A percentile compares a stretch with the other conserved stretches of the same genome.
Conservation (phyloP, 2,113 vertebrate species). For the Saimiri boliviensis region DNA sequence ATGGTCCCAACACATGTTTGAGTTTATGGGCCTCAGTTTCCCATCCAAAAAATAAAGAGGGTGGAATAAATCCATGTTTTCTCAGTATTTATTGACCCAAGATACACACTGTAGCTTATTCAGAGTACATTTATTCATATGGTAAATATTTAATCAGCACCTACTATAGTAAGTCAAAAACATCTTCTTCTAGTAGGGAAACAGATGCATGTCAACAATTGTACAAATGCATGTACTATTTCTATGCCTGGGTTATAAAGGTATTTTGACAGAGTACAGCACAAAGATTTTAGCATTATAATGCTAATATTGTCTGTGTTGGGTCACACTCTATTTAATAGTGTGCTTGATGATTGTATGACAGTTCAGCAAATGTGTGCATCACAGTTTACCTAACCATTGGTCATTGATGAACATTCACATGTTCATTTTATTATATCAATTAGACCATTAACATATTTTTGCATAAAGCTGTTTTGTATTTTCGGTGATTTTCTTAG, state of each 20-base stretch:
- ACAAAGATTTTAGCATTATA: neutral
- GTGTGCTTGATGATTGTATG: neutral
- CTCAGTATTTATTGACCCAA: neutral
- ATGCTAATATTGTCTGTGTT: neutral
- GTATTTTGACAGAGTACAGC: neutral
- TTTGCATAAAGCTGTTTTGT: neutral
- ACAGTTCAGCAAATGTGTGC: neutral
- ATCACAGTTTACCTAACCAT: neutral
- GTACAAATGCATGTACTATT: neutral
- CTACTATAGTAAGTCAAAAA: neutral
- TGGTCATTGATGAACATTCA: neutral
- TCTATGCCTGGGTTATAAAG: neutral
- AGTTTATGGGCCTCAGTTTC: slow-evolving; percentile 52
- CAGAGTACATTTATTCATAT: neutral
- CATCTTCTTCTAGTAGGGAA: neutral
- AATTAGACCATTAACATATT: neutral
- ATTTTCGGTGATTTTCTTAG: slow-evolving; percentile 3
- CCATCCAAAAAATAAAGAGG: neutral
- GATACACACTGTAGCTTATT: neutral
- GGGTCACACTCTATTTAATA: neutral
- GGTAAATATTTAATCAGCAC: slow-evolving; percentile 22
- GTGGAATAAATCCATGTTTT: neutral
- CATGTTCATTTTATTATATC: neutral
- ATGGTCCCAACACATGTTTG: neutral
- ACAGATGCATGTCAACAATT: neutral